Conservation (phyloP, 30 jellyfish, hydroid and myxozoan genomes). For the Sanderia malayensis region DNA sequence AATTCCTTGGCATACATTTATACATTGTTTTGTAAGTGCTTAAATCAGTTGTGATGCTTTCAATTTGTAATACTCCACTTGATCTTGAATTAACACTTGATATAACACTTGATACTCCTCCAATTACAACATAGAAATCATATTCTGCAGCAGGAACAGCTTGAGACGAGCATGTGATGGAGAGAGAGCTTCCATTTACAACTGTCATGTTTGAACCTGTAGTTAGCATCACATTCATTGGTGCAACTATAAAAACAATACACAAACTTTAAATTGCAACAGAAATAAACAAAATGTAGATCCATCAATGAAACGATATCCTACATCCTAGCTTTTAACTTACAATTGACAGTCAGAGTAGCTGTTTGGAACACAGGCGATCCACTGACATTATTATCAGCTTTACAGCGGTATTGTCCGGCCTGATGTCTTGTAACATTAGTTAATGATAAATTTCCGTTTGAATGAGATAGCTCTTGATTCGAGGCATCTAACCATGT, state of each 20-base stretch:
- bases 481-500: background rate
- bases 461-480: background rate
- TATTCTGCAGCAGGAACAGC: constrained; percentile 11
- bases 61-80: background rate
- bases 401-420: constrained; percentile 38
- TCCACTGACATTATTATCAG: constrained; percentile 37
- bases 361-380: constrained; percentile 20
- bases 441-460: constrained; percentile 12
- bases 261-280: too few relatives aligned
- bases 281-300: too few relatives aligned
- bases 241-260: background rate
- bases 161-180: background rate
- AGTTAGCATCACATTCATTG: background rate
- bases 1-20: constrained; percentile 11
- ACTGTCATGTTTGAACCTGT: background rate
- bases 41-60: background rate
- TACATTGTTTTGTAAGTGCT: constrained; percentile 1
- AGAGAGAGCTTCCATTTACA: background rate
- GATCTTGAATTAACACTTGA: constrained; percentile 6
- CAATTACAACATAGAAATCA: background rate
- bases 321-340: too few relatives aligned
- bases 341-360: constrained; percentile 30
- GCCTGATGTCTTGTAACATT: constrained; percentile 27
- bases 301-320: too few relatives aligned
- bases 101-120: background rate